A percentile compares a stretch with the other conserved stretches of the same genome.
phyloP scores from a whole-genome alignment of 2,888 invertebrate genomes.

The Lasiommata megera region DNA sequence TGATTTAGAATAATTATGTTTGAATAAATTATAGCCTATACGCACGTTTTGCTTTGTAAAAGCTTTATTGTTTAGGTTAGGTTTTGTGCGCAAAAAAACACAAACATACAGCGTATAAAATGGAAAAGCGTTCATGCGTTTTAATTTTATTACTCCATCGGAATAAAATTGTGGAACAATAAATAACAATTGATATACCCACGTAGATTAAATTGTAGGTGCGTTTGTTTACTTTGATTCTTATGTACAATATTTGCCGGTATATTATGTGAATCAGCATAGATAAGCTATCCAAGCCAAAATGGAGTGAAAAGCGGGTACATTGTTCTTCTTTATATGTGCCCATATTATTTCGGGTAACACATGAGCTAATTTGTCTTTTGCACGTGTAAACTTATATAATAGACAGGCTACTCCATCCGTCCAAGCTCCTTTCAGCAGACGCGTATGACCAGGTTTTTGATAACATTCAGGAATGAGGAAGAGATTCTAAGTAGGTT shows the following conservation, averaged over 20 bases:
- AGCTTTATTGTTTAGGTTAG: not conserved
- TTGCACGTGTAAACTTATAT: no score
- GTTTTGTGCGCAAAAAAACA: slow-evolving; percentile 3
- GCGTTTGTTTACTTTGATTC: slow-evolving; percentile 2
- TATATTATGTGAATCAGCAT: no score
- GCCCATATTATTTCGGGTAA: no score
- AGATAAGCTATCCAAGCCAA: no score
- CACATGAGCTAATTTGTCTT: no score
- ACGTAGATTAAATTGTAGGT: not conserved
- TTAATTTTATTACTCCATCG: slow-evolving; percentile 3
- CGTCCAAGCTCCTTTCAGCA: no score
- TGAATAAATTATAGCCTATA: not conserved
- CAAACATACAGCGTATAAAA: slow-evolving; percentile 2
- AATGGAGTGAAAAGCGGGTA: no score
- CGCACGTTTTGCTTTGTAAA: not conserved
- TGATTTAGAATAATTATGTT: not conserved
- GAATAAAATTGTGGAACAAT: slow-evolving; percentile 8
- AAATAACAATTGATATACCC: slow-evolving; percentile 11
- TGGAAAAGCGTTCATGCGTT: slow-evolving; percentile 10
- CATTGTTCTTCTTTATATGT: no score
- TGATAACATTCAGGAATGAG: no score
- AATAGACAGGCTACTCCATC: no score
- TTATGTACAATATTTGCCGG: not conserved
- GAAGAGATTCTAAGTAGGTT: no score
- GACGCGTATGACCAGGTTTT: no score